phyloP scores from a whole-genome alignment of 2,113 vertebrate genomes.

The human region DNA sequence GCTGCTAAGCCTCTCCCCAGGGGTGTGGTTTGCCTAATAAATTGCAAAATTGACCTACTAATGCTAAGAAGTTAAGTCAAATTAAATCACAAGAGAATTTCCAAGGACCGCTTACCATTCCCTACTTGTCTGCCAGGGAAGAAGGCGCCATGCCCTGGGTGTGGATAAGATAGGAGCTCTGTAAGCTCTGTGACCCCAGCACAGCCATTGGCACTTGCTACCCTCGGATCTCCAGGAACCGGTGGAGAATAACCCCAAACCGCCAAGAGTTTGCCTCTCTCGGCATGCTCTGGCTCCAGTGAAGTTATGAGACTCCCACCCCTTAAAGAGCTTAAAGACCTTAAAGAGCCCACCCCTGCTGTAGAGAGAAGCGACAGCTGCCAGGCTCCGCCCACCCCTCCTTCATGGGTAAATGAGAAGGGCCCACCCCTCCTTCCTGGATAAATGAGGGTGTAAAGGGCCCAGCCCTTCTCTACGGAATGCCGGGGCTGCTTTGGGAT shows the following conservation, averaged over 20 bases:
- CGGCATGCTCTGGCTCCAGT: too few relatives aligned
- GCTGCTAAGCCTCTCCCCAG: background rate
- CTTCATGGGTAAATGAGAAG: background rate
- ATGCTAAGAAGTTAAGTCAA: background rate
- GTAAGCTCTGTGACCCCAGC: rapidly evolving
- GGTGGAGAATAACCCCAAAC: rapidly evolving
- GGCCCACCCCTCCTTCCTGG: background rate
- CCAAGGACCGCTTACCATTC: background rate
- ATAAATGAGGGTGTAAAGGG: background rate
- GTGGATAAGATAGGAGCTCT: background rate
- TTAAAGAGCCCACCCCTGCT: background rate
- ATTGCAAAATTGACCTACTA: background rate
- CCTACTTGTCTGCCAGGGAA: background rate
- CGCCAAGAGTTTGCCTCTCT: background rate
- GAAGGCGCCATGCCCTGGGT: background rate
- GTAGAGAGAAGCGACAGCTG: background rate
- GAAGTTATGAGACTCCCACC: background rate
- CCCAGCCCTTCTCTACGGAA: background rate
- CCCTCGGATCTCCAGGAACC: background rate
- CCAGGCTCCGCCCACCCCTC: background rate
- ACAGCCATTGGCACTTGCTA: rapidly evolving
- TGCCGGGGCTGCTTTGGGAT: rapidly evolving
- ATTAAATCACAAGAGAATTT: background rate
- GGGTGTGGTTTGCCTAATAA: background rate
- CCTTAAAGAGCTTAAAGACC: too few relatives aligned